Base-by-base conservation (phyloP, 2,113 vertebrate species). In the Paratilapia polleni region DNA sequence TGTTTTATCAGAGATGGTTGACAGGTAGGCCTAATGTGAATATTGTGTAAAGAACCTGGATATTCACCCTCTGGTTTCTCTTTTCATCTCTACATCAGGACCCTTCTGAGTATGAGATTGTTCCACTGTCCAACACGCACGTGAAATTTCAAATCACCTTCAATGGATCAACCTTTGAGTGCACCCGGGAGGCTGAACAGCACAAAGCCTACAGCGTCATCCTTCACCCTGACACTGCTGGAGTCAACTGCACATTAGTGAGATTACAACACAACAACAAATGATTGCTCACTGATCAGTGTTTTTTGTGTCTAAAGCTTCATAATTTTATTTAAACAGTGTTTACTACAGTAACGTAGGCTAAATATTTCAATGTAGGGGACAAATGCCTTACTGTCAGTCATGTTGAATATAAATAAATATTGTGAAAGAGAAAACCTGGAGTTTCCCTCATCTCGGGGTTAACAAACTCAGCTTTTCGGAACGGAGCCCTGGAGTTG, bases 151-250 rank as follows among this genome's bases (percentile, higher is more conserved):
- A 59, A 1, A 78, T 98, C 60, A 75, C 64, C 59, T 80, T 89
- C 17, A 81, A 87, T 14, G 95, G 93, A 88, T 58, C 1, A 1
- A 12, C 77, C 26, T 77, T 88, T 12, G 2, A 20, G 8, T 97
- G 95, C 57, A 57, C 58, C 0, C 87, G 95, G 82, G 84, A 34
- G 0, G 36, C 96, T 84, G 78, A 89, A 13, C 93, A 97, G 74
- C 87, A 94, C 62, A 92, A 89, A 58, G 93, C 95, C 60, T 98
- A 98, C 92, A 98, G 94, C 82, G 94, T 99, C 83, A 82, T 98
- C 81, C 54, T 98, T 80, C 93, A 89, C 93, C 52, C 91, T 1
- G 60, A 87, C 3, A 31, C 57, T 15, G 4, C 77, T 73, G 93
- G 20, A 31, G 73, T 97, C 78, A 70, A 84, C 58, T 98, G 96